Percentiles rank a stretch among this genome's conserved stretches.
phyloP scores from a whole-genome alignment of 2,113 vertebrate genomes.

The Ochotona princeps region DNA sequence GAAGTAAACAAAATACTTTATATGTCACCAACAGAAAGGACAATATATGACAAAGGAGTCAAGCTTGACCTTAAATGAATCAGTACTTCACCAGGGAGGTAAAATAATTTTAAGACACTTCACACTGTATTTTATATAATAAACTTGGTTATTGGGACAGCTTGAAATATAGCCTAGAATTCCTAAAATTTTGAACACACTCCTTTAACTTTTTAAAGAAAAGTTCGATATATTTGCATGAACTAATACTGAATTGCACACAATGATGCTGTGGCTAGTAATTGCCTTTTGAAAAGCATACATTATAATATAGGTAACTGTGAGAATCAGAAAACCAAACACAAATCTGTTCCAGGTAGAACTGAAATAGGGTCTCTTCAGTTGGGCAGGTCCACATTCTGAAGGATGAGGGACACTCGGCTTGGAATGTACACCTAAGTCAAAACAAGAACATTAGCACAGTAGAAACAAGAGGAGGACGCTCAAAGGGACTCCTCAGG shows the following conservation, averaged over 20 bases:
- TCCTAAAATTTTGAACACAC: slow-evolving; percentile 65
- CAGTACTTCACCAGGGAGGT: slow-evolving; percentile 67
- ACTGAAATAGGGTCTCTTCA: slow-evolving; percentile 72
- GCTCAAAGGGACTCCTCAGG: neutral
- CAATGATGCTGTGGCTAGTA: slow-evolving; percentile 68
- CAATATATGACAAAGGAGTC: slow-evolving; percentile 69
- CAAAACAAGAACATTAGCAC: slow-evolving; percentile 54
- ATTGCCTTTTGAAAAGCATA: slow-evolving; percentile 75
- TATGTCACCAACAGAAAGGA: slow-evolving; percentile 67
- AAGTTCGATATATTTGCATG: slow-evolving; percentile 75
- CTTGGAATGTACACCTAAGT: slow-evolving; percentile 90
- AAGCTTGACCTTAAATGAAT: slow-evolving; percentile 73
- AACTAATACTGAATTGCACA: slow-evolving; percentile 75
- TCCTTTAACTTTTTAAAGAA: slow-evolving; percentile 71
- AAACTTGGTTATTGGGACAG: slow-evolving; percentile 63
- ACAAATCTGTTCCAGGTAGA: slow-evolving; percentile 13
- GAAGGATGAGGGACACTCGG: slow-evolving; percentile 88
- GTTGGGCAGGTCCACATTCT: slow-evolving; percentile 83
- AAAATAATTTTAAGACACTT: slow-evolving; percentile 57
- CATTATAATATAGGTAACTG: slow-evolving; percentile 60
- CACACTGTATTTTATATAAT: slow-evolving; percentile 62
- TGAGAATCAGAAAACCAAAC: slow-evolving; percentile 30
- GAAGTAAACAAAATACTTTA: too few relatives aligned
- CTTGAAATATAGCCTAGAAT: slow-evolving; percentile 57
- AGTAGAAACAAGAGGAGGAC: neutral